Conservation (phyloP, 2,888 invertebrate genomes). For the Melinaea menophilus region DNA sequence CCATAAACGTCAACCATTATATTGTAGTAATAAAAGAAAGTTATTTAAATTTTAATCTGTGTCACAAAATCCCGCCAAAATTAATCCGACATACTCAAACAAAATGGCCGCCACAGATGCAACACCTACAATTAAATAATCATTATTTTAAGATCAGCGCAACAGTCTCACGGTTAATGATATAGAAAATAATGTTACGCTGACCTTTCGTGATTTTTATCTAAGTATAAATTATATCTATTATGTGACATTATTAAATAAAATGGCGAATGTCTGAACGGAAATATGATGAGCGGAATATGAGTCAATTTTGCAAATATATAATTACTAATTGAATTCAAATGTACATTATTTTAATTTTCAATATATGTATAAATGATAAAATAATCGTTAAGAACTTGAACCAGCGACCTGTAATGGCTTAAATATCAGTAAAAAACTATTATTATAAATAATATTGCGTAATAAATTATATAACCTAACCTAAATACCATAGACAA, state of each 20-base stretch:
- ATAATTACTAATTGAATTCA: not conserved
- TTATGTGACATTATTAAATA: not conserved
- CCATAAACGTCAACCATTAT: no score
- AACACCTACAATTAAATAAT: slow-evolving; percentile 27
- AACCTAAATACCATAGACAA: slow-evolving; percentile 27
- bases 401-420: not conserved
- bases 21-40: no score
- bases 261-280: not conserved
- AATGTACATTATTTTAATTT: not conserved
- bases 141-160: slow-evolving; percentile 27
- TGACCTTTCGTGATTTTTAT: slow-evolving; percentile 20
- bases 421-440: slow-evolving; percentile 1
- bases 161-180: slow-evolving; percentile 26
- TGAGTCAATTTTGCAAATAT: not conserved
- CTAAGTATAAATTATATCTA: slow-evolving; percentile 1
- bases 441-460: not conserved
- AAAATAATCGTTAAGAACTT: not conserved
- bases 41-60: no score
- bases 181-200: slow-evolving; percentile 19
- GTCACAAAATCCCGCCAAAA: not conserved
- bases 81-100: slow-evolving; percentile 15
- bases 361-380: not conserved
- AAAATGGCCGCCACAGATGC: slow-evolving; percentile 16
- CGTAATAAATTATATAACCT: slow-evolving; percentile 27
- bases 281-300: not conserved